Evolutionary conservation across 1,140 invertebrate species (phyloP).

Genomic region (Drosophila kanapiae): DNA sequence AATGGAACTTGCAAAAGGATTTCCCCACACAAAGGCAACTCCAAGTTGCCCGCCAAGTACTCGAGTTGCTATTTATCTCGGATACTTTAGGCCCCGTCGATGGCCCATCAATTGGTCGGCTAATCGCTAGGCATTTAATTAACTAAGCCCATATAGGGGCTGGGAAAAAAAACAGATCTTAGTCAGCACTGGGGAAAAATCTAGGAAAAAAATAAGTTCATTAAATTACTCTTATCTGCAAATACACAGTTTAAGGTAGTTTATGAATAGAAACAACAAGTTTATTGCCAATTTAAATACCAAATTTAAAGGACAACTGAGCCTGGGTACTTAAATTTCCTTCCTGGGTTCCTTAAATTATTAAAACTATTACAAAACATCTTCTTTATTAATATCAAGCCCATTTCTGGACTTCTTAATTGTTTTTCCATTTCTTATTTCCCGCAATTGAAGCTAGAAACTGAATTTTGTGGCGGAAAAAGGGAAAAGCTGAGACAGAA

Average conservation of each 20-base stretch:
- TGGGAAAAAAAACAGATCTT: too few species aligned
- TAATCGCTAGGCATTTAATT: constrained; percentile 32
- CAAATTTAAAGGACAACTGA: neutral
- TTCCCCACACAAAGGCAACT: constrained; percentile 23
- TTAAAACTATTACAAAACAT: neutral
- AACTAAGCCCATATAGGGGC: neutral
- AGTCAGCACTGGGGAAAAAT: neutral
- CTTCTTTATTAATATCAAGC: neutral
- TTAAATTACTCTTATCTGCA: too few species aligned
- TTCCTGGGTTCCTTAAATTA: too few species aligned
- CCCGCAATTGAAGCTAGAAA: neutral
- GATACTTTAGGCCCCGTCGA: constrained; percentile 11
- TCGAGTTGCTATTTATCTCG: constrained; percentile 12
- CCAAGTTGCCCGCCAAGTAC: neutral
- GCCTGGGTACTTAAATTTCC: too few species aligned
- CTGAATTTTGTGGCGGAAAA: neutral
- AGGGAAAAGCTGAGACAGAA: neutral
- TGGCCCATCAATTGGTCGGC: constrained; percentile 23
- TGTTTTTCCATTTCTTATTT: neutral
- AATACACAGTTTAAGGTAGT: too few species aligned
- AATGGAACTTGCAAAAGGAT: constrained; percentile 59
- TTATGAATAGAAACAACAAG: too few species aligned
- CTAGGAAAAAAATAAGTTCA: too few species aligned
- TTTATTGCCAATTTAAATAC: too few species aligned
- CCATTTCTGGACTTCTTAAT: neutral